These are phyloP conservation scores for Leptobrachium ailaonicum DNA, from an alignment of 2,113 vertebrate species.

Conservation along the genomic window DNA sequence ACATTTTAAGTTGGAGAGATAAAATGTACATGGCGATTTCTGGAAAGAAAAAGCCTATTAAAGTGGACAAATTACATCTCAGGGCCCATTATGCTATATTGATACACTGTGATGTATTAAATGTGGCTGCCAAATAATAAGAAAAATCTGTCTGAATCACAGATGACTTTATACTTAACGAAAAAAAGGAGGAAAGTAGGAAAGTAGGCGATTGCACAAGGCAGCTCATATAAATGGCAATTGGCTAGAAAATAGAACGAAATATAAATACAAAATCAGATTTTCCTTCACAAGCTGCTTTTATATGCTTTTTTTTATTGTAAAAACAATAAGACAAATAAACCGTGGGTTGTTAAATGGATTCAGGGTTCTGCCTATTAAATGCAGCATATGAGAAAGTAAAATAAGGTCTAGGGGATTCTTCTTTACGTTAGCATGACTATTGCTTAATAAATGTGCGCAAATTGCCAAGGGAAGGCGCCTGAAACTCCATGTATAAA, in stretches of 20 bases:
- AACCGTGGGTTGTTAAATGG: no score
- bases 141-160: slow-evolving; percentile 35
- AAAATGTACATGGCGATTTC: slow-evolving; percentile 21
- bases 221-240: slow-evolving; percentile 31
- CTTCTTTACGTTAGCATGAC: no score
- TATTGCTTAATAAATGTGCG: no score
- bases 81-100: slow-evolving; percentile 39
- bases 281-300: neutral
- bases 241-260: slow-evolving; percentile 18
- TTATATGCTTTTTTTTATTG: neutral
- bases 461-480: no score
- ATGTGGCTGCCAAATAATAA: slow-evolving; percentile 49
- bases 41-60: slow-evolving; percentile 36
- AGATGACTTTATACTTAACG: slow-evolving; percentile 15
- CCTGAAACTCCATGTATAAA: no score
- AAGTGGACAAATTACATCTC: slow-evolving; percentile 40
- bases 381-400: no score
- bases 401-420: no score
- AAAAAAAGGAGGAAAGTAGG: neutral
- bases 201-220: slow-evolving; percentile 26
- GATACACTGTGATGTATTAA: slow-evolving; percentile 43
- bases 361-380: no score
- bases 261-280: slow-evolving; percentile 16
- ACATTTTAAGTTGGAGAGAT: slow-evolving; percentile 38
- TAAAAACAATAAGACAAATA: no score